Percentiles rank a stretch among this genome's conserved stretches.
These are phyloP conservation scores for Antennarius striatus DNA, from an alignment of 2,113 vertebrate genomes.

Conservation along the genomic window DNA sequence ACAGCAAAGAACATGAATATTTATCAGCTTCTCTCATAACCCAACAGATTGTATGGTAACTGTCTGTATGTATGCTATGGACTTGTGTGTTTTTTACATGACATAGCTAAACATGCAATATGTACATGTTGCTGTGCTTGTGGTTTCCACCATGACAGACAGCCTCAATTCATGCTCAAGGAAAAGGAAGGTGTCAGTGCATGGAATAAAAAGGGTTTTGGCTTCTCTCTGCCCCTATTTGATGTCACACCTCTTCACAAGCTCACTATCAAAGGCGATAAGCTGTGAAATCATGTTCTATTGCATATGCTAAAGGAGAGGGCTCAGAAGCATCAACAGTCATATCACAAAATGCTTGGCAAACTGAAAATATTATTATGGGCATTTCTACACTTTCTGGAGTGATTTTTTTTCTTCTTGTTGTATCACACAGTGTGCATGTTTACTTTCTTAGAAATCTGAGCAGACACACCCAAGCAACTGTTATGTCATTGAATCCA, in stretches of 20 bases:
- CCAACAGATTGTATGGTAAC: no score
- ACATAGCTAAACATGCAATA: no score
- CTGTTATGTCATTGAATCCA: not conserved
- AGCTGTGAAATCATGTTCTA: conserved; percentile 61
- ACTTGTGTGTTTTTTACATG: no score
- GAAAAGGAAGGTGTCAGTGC: conserved; percentile 19
- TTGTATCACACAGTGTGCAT: not conserved
- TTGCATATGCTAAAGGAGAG: conserved; percentile 44
- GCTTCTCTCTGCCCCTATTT: conserved; percentile 45
- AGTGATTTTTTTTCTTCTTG: not conserved
- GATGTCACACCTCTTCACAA: conserved; percentile 51
- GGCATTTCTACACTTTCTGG: conserved; percentile 12
- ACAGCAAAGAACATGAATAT: no score
- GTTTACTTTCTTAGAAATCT: not conserved
- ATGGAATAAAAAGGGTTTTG: conserved; percentile 16
- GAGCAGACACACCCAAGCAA: conserved; percentile 3
- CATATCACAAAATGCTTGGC: conserved; percentile 47
- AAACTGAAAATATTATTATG: conserved; percentile 27
- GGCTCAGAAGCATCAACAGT: conserved; percentile 40
- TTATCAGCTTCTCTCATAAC: no score
- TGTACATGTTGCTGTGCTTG: not conserved
- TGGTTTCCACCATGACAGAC: not conserved
- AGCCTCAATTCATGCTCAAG: conserved; percentile 1
- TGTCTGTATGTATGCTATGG: no score
- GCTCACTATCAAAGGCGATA: conserved; percentile 48